These are phyloP conservation scores for Paedocypris micromegethes DNA, from an alignment of 2,797 vertebrate genomes.

Conservation along the genomic window DNA sequence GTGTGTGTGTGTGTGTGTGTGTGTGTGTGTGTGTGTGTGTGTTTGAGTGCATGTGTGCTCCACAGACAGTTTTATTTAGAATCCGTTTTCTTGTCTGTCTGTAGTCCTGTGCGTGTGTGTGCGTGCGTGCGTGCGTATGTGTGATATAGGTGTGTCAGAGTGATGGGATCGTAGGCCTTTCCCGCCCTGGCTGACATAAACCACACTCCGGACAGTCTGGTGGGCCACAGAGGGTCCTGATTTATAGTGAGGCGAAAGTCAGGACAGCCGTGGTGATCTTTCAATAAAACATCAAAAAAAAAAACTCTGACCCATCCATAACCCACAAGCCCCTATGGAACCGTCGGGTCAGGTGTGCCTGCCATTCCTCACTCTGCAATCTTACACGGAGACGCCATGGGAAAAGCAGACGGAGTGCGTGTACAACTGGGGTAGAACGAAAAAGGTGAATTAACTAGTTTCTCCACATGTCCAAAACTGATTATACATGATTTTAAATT, in stretches of 20 bases:
- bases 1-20: too few relatives aligned
- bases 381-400: conserved; percentile 39
- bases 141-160: conserved; percentile 34
- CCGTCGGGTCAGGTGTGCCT: conserved; percentile 45
- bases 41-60: conserved; percentile 12
- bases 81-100: conserved; percentile 1
- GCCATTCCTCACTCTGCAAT: conserved; percentile 56
- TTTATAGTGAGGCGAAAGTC: conserved; percentile 58
- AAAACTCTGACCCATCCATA: conserved; percentile 69
- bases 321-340: conserved; percentile 62
- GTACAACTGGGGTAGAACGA: conserved; percentile 5
- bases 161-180: conserved; percentile 33
- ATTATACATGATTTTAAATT: neutral
- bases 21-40: neutral
- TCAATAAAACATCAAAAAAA: conserved; percentile 60
- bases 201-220: conserved; percentile 39
- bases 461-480: too few relatives aligned
- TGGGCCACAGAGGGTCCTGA: conserved; percentile 45
- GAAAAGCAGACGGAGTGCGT: conserved; percentile 31
- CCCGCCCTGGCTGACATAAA: conserved; percentile 47
- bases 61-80: neutral
- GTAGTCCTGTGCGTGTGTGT: conserved; percentile 3
- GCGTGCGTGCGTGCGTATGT: conserved; percentile 4
- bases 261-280: conserved; percentile 71
- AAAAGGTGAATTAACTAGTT: too few relatives aligned